phyloP scores from a whole-genome alignment of 2,888 invertebrate species.

The Cordilura impudica region DNA sequence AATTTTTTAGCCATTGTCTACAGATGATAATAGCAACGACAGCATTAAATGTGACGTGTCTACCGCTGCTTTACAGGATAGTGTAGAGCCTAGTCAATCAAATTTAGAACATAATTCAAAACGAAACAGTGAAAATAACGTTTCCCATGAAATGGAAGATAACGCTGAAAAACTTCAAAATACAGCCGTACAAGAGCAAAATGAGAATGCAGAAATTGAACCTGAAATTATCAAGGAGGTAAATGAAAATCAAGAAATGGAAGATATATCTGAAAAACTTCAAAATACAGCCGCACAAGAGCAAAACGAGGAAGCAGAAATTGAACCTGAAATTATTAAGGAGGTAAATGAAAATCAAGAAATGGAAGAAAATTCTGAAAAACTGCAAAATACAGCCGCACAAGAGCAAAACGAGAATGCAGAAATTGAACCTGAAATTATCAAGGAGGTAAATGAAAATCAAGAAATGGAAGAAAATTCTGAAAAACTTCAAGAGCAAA shows the following conservation, averaged over 20 bases:
- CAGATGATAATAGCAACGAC: constrained; percentile 62
- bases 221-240: neutral
- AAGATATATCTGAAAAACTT: too few species aligned
- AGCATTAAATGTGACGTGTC: constrained; percentile 66
- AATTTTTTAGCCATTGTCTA: neutral
- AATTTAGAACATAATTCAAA: constrained; percentile 17
- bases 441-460: neutral
- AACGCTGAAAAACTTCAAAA: constrained; percentile 1
- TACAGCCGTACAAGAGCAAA: neutral
- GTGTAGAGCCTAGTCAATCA: constrained; percentile 63
- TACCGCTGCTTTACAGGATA: constrained; percentile 65
- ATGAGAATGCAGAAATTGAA: neutral
- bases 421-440: neutral
- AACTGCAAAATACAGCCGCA: too few species aligned
- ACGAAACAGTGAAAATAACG: constrained; percentile 8
- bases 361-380: neutral
- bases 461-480: constrained; percentile 2
- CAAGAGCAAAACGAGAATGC: neutral
- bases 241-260: neutral
- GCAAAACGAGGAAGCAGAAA: neutral
- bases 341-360: too few species aligned
- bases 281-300: too few species aligned
- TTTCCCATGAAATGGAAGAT: neutral
- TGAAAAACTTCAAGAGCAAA: neutral
- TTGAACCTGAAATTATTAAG: neutral